These are phyloP conservation scores for Drosophila sulfurigaster DNA, from an alignment of 1,140 invertebrate genomes.

Conservation along the genomic window DNA sequence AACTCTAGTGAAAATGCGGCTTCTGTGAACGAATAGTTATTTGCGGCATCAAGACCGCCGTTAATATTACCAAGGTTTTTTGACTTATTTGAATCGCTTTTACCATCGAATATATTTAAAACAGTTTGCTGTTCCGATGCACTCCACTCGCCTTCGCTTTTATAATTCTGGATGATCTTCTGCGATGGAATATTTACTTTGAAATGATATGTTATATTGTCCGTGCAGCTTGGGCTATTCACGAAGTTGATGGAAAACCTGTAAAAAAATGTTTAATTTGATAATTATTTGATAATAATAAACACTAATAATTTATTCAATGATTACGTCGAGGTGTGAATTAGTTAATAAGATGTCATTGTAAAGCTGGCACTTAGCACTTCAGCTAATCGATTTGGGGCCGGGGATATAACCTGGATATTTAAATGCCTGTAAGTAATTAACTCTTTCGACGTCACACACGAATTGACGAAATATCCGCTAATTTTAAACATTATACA, in stretches of 20 bases:
- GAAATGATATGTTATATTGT: conserved; percentile 80
- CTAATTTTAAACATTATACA: no score
- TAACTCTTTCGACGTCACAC: no score
- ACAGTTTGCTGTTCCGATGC: conserved; percentile 52
- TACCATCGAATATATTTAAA: conserved; percentile 75
- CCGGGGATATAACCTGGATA: no score
- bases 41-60: conserved; percentile 49
- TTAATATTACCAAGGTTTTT: conserved; percentile 32
- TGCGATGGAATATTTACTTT: conserved; percentile 64
- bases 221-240: conserved; percentile 60
- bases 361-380: no score
- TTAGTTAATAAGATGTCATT: conserved; percentile 24
- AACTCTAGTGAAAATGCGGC: conserved; percentile 72
- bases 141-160: conserved; percentile 71
- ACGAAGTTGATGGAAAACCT: conserved; percentile 84
- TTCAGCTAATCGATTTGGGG: no score
- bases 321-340: conserved; percentile 18
- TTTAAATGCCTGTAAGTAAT: no score
- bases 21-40: conserved; percentile 76
- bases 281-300: background rate
- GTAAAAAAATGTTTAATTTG: conserved; percentile 9
- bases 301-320: background rate
- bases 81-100: conserved; percentile 35
- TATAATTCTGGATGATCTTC: conserved; percentile 74
- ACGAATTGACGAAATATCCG: background rate